Base-by-base conservation (phyloP, 2,888 invertebrate species). In the Acanthosepion lycidas region DNA sequence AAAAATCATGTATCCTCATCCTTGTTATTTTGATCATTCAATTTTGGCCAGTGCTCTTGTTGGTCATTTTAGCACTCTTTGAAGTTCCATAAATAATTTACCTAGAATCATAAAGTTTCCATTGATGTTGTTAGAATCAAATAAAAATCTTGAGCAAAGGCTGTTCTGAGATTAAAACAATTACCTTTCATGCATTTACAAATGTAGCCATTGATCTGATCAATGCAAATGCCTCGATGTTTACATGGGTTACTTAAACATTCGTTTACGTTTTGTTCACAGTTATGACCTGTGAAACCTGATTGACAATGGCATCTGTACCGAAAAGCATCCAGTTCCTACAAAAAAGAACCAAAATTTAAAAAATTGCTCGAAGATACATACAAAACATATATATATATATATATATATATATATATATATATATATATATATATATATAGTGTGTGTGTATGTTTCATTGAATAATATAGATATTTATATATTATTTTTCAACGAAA, bases 101-200 rank as follows among this genome's bases (percentile, higher is more conserved):
- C 51, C 51, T 15, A 8, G 6, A 51, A 51, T 12, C 51, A 51
- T 4, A 51, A 51, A 51, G 15, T 15, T 51, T 51, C 6, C 51
- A 12, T 51, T 12, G 15, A 15, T 51, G 51, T 51, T 51, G 51
- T 51, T 8, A 51, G 51, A 51, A 51, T 51, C 51, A 51, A 51
- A 51, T 51, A 15, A 12, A 51, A 51, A 51, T 51, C 0, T 51
- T 51, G 51, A 51, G 51, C 15, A 51, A n/a, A 78, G 12, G 28
- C 8, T 5, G 6, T 1, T n/a, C 28, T 33, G 3, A n/a, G 12
- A 26, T 64, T 23, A n/a, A 78, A n/a, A 51, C 48, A 98, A 97
- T 98, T 99, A 96, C 99, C 99, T 95, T 99, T 98, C 95, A 98
- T 99, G 97, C 99, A 99, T 96, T 99, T 99, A 98, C 99, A 99